Percentiles rank a stretch among this genome's conserved stretches.
phyloP scores from a whole-genome alignment of 2,797 vertebrate species.

The Limosa lapponica region DNA sequence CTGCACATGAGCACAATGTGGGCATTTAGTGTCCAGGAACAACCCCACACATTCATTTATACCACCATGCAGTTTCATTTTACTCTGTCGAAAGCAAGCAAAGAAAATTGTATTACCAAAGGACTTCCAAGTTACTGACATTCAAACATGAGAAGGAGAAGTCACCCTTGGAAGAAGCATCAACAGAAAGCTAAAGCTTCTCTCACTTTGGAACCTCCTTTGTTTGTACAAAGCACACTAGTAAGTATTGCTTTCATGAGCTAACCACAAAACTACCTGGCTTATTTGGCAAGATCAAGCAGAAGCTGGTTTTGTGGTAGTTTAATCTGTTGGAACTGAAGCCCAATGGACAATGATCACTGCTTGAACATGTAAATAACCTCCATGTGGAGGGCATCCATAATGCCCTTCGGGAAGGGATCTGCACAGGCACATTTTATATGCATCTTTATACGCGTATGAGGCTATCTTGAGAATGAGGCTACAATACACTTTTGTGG shows the following conservation, averaged over 20 bases:
- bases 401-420: neutral
- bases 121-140: neutral
- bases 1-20: fast-evolving
- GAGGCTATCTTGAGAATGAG: neutral
- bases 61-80: fast-evolving
- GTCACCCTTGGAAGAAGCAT: neutral
- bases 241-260: neutral
- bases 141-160: neutral
- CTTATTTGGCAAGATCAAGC: neutral
- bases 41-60: neutral
- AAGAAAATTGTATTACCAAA: neutral
- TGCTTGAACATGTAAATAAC: neutral
- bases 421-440: neutral
- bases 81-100: neutral
- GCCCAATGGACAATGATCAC: fast-evolving
- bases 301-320: neutral
- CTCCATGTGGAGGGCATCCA: fast-evolving
- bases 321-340: neutral
- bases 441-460: neutral
- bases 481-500: neutral
- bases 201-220: neutral
- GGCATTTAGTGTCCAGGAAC: neutral
- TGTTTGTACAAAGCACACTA: neutral
- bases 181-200: neutral
- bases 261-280: neutral